Percentiles rank a stretch among this genome's conserved stretches.
phyloP scores from a whole-genome alignment of 2,797 vertebrate species.

The Poecilia gillii region DNA sequence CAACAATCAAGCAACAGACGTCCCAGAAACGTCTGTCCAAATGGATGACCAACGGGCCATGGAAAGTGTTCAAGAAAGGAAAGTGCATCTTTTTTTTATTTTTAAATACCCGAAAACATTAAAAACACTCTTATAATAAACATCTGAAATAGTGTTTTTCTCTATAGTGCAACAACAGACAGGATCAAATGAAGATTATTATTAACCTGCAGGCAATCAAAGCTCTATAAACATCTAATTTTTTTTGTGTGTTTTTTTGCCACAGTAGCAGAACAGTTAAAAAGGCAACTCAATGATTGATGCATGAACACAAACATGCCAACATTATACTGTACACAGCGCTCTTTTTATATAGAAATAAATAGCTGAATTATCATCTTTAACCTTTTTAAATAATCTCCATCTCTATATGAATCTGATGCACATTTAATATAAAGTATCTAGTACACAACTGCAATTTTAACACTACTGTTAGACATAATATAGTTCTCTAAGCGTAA shows the following conservation, averaged over 20 bases:
- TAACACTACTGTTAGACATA: constrained; percentile 80
- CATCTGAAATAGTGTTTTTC: constrained; percentile 73
- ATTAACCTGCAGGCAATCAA: constrained; percentile 84
- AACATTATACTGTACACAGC: constrained; percentile 85
- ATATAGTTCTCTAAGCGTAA: constrained; percentile 76
- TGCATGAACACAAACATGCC: constrained; percentile 88
- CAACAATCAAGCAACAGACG: constrained; percentile 18
- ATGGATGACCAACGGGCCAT: constrained; percentile 36
- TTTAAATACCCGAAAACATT: constrained; percentile 81
- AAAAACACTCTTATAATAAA: constrained; percentile 83
- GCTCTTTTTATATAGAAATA: constrained; percentile 85
- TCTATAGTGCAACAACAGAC: constrained; percentile 82
- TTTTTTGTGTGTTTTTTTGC: constrained; percentile 60
- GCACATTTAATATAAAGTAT: constrained; percentile 88
- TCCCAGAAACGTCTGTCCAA: constrained; percentile 37
- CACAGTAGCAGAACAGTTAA: constrained; percentile 84
- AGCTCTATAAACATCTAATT: constrained; percentile 80
- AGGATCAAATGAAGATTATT: constrained; percentile 69
- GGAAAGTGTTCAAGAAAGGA: constrained; percentile 71
- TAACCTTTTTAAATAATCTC: constrained; percentile 87
- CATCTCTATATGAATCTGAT: constrained; percentile 87
- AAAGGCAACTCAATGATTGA: constrained; percentile 87
- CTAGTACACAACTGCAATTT: constrained; percentile 84
- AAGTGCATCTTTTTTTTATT: constrained; percentile 81
- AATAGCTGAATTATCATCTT: constrained; percentile 84